phyloP scores from a whole-genome alignment of 2,797 vertebrate genomes.

The Distichodus sexfasciatus region DNA sequence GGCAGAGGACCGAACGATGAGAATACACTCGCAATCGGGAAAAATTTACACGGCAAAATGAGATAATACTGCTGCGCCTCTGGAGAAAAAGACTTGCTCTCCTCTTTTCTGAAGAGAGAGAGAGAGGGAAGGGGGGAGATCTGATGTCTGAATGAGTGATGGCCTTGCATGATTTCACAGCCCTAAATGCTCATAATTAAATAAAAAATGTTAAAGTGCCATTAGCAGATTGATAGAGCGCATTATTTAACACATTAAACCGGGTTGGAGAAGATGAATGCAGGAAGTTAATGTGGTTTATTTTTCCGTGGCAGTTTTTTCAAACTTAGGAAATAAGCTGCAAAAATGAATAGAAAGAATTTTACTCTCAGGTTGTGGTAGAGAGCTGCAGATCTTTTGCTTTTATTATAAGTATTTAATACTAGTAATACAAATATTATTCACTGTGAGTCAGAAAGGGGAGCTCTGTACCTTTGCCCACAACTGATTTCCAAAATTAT shows the following conservation, averaged over 20 bases:
- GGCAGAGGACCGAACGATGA: constrained; percentile 29
- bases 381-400: background rate
- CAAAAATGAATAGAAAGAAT: constrained; percentile 64
- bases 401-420: too few species aligned
- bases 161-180: constrained; percentile 40
- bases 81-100: too few species aligned
- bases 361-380: constrained; percentile 53
- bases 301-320: constrained; percentile 53
- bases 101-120: constrained; percentile 52
- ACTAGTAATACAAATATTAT: constrained; percentile 17
- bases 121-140: too few species aligned
- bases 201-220: constrained; percentile 62
- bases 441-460: too few species aligned
- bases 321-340: constrained; percentile 54
- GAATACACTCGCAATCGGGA: constrained; percentile 5
- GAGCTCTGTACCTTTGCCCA: too few species aligned
- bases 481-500: too few species aligned
- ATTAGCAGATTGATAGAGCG: constrained; percentile 65
- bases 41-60: constrained; percentile 47
- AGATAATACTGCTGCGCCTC: constrained; percentile 58
- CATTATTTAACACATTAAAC: constrained; percentile 69
- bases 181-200: constrained; percentile 69
- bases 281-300: constrained; percentile 45
- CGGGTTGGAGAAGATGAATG: constrained; percentile 52
- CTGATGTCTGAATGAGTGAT: constrained; percentile 51